Conservation (phyloP, 2,113 vertebrate species). For the Gymnocephalus cernua region DNA sequence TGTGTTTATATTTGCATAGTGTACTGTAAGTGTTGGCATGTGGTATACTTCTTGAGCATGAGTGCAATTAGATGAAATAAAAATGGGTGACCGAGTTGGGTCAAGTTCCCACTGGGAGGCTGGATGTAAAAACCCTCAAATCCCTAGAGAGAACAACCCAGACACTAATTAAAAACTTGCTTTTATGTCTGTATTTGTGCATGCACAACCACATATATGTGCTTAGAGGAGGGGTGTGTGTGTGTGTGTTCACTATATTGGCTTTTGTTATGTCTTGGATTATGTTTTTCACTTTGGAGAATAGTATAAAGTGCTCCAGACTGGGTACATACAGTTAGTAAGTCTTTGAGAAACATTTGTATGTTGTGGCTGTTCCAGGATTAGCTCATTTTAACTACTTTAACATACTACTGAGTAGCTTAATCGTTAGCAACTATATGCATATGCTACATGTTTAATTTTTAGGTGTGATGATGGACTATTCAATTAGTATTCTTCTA, state of each 20-base stretch:
- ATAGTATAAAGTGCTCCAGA: conserved; percentile 11
- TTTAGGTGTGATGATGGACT: background rate
- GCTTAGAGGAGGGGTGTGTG: conserved; percentile 20
- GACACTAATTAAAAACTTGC: conserved; percentile 70
- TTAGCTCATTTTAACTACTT: background rate
- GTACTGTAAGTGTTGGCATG: conserved; percentile 27
- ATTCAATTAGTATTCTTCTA: background rate
- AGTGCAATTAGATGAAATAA: conserved; percentile 65
- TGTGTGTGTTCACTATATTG: background rate
- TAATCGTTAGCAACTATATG: background rate
- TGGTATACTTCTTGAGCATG: conserved; percentile 42
- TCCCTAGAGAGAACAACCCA: conserved; percentile 56
- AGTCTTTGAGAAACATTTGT: conserved; percentile 6
- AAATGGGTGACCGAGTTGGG: conserved; percentile 59
- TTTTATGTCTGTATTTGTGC: conserved; percentile 54
- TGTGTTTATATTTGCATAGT: conserved; percentile 34
- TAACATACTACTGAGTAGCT: background rate
- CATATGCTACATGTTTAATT: background rate
- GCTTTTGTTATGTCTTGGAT: conserved; percentile 31
- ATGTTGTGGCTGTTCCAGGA: background rate
- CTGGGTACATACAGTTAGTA: background rate
- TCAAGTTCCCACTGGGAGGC: conserved; percentile 59
- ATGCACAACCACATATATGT: conserved; percentile 4
- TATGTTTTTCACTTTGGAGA: conserved; percentile 20
- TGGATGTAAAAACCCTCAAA: conserved; percentile 64